Evolutionary conservation across 1,140 invertebrate genomes (phyloP).

Genomic region (Lucilia sericata): DNA sequence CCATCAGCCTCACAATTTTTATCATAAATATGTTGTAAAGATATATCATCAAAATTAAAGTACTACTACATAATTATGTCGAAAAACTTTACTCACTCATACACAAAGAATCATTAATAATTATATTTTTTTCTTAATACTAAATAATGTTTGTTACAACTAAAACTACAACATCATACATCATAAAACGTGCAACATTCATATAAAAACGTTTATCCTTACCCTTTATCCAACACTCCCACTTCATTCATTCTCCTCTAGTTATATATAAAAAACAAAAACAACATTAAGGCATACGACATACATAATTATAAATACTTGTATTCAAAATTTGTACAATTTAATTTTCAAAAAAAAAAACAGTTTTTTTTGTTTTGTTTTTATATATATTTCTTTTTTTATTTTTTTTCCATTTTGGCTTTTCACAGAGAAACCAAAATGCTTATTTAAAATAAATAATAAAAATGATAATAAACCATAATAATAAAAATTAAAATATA

Average conservation of each 20-base stretch:
- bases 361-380: background rate
- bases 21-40: background rate
- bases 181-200: background rate
- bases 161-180: background rate
- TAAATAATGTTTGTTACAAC: background rate
- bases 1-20: background rate
- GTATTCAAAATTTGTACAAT: slow-evolving; percentile 21
- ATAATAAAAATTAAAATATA: background rate
- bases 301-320: slow-evolving; percentile 20
- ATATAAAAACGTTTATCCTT: background rate
- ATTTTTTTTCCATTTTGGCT: background rate
- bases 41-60: background rate
- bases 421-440: slow-evolving; percentile 21
- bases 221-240: background rate
- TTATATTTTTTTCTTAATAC: no score
- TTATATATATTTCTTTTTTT: background rate
- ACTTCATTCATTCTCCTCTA: background rate
- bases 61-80: no score
- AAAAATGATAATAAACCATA: background rate
- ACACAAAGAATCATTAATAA: background rate
- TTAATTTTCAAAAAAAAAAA: background rate
- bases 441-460: slow-evolving; percentile 24
- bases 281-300: background rate
- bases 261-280: background rate
- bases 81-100: background rate